A percentile compares a stretch with the other conserved stretches of the same genome.
Evolutionary conservation across 1,140 invertebrate genomes (phyloP).

Genomic region (Atopsyche davidsoni): DNA sequence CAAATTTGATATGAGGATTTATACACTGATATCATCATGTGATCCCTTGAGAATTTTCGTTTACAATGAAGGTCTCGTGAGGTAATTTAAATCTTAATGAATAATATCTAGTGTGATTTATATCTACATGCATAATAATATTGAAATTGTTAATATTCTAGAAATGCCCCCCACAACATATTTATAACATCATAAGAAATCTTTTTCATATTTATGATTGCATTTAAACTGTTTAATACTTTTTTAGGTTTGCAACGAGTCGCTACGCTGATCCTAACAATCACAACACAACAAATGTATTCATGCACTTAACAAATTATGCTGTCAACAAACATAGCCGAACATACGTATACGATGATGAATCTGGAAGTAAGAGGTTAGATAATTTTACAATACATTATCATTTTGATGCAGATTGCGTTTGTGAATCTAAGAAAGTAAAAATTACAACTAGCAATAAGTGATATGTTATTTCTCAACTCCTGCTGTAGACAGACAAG

Average conservation of each 20-base stretch:
- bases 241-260: slow-evolving; percentile 73
- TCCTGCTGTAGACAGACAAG: too few relatives aligned
- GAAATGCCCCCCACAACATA: background rate
- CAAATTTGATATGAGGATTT: slow-evolving; percentile 95
- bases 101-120: background rate
- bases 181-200: background rate
- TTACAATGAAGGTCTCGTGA: slow-evolving; percentile 90
- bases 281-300: slow-evolving; percentile 77
- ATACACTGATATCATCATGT: slow-evolving; percentile 89
- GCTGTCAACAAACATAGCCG: slow-evolving; percentile 88
- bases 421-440: too few relatives aligned
- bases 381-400: too few relatives aligned
- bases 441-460: too few relatives aligned
- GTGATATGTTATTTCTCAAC: too few relatives aligned
- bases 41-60: slow-evolving; percentile 90
- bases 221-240: background rate
- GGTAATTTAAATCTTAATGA: slow-evolving; percentile 49
- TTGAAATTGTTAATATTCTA: slow-evolving; percentile 2
- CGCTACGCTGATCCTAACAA: slow-evolving; percentile 74
- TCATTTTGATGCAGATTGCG: too few relatives aligned
- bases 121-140: background rate
- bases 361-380: slow-evolving; percentile 78
- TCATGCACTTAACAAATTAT: slow-evolving; percentile 98
- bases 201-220: slow-evolving; percentile 3
- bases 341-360: slow-evolving; percentile 66